phyloP scores from a whole-genome alignment of 2,888 invertebrate species.

The Drosophila parthenogenetica region DNA sequence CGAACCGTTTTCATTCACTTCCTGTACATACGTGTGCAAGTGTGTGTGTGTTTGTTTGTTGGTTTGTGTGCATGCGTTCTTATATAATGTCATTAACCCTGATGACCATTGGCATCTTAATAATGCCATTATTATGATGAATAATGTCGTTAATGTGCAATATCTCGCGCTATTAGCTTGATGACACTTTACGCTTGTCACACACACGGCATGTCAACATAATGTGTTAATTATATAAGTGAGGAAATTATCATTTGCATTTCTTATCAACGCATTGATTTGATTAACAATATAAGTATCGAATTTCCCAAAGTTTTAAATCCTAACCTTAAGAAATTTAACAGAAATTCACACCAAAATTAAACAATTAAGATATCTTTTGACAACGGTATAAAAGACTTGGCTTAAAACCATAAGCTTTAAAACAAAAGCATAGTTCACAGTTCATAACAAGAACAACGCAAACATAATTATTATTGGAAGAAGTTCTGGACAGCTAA shows the following conservation, averaged over 20 bases:
- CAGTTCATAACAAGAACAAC: conserved; percentile 27
- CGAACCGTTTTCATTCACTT: conserved; percentile 13
- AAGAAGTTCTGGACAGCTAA: conserved; percentile 47
- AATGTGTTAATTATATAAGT: neutral
- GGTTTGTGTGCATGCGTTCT: neutral
- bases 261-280: neutral
- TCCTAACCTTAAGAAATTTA: too few species aligned
- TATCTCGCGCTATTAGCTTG: neutral
- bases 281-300: too few species aligned
- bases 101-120: conserved; percentile 47
- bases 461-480: conserved; percentile 58
- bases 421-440: neutral
- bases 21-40: neutral
- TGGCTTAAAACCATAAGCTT: conserved; percentile 8
- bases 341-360: too few species aligned
- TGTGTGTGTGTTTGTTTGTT: neutral
- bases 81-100: conserved; percentile 37
- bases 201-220: neutral
- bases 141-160: conserved; percentile 56
- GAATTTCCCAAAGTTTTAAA: too few species aligned
- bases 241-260: neutral
- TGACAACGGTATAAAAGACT: conserved; percentile 2
- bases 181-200: neutral
- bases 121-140: conserved; percentile 47
- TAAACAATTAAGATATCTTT: neutral